Conservation (phyloP, 2,113 vertebrate species). For the Ameiurus melas region DNA sequence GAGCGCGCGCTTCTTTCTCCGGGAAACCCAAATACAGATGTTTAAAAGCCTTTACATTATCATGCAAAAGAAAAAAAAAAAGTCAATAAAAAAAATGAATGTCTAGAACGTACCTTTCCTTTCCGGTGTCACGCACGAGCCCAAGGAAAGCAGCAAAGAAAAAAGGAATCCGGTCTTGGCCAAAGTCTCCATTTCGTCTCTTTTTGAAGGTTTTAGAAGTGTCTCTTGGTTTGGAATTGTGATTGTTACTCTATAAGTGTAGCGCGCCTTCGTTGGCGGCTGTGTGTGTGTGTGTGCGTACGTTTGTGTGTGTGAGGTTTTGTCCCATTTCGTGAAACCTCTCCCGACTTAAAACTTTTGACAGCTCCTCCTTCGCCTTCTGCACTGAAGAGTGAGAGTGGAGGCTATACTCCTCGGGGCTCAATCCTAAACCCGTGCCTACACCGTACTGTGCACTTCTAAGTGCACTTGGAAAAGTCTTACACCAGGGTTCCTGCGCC, state of each 20-base stretch:
- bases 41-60: not conserved
- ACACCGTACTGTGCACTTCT: not conserved
- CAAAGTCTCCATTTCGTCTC: constrained; percentile 63
- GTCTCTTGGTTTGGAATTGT: not conserved
- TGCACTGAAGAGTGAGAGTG: constrained; percentile 2
- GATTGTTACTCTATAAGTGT: constrained; percentile 37
- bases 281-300: not conserved
- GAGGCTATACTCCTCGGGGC: constrained; percentile 6
- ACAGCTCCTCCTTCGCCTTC: constrained; percentile 72
- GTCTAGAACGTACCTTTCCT: constrained; percentile 68
- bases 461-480: not conserved
- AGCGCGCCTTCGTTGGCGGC: not conserved
- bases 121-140: constrained; percentile 63
- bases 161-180: constrained; percentile 62
- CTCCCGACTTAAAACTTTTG: constrained; percentile 64
- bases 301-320: not conserved
- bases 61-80: not conserved
- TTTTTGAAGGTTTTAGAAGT: not conserved
- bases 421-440: not conserved
- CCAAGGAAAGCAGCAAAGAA: constrained; percentile 58
- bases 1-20: not conserved
- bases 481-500: not conserved
- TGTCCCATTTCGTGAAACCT: constrained; percentile 6
- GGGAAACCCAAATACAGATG: not conserved
- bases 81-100: not conserved